Evolutionary conservation across 2,797 vertebrate genomes (phyloP), one percentile per base, ranked within the genome.

Genomic region (Karalla daura): DNA sequence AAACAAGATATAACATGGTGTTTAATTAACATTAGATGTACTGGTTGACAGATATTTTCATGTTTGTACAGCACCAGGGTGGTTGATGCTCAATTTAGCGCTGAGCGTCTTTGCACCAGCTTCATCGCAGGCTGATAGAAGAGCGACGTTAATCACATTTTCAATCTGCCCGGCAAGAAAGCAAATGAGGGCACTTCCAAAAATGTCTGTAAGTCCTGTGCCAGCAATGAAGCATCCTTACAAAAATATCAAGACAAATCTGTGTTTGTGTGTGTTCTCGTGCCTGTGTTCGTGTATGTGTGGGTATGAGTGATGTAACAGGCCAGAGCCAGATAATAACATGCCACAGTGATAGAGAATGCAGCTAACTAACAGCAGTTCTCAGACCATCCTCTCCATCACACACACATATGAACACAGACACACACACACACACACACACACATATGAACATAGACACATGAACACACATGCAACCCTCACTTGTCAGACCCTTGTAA

Each of bases 311-410:
- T 86, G 76, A 91, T 90, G 83, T 76, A 80, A 88, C 73, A 66
- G 64, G 65, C 53, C 58, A 41, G 30, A 65, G 66, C 65, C 53
- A 87, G 89, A 91, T 93, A 94, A 94, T 94, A 92, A 93, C 91
- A 88, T 92, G 91, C 87, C 93, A 93, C 82, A 72, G 86, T 94
- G 93, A 94, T 92, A 87, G 91, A 94, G 91, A 90, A 90, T 70
- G 83, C 78, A 63, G 85, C 91, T 92, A 93, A 93, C 90, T 92
- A 93, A 93, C 88, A 90, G 84, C 83, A 80, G 74, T 71, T 77
- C 67, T 82, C 67, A 88, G 86, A 91, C 91, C 86, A 88, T 91
- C 84, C 83, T 85, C 87, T 92, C 85, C 84, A 88, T 91, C 90
- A 84, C 86, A 67, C 18, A 62, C 63, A 24, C 33, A 37, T 70